Base-by-base conservation (phyloP, 2,797 vertebrate genomes). In the Hydrocynus forskahlii region DNA sequence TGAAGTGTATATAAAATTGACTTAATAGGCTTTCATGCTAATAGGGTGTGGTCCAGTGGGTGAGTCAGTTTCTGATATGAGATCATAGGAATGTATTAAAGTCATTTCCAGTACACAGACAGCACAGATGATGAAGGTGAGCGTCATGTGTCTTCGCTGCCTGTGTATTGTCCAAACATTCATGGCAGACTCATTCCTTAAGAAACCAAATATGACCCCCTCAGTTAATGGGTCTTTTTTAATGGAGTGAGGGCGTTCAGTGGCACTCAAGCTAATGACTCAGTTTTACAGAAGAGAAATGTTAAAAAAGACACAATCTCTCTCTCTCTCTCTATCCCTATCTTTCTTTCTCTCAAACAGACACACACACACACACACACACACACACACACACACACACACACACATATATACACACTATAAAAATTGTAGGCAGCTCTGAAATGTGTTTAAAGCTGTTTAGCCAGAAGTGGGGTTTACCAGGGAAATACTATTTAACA, bases 181-280 rank as follows among this genome's bases (percentile, higher is more conserved):
- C 57, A 75, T 70, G 52, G 54, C 79, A 75, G 72, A 21, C 59
- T 66, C n/a, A 85, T 85, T 87, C 79, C 72, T 80, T 57, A 81
- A 76, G 78, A 63, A 85, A 81, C 60, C 75, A 59, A 72, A 75
- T 64, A 81, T 80, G 76, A 76, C 55, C 85, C 82, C 70, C 38
- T 80, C 48, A 29, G 68, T 83, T 67, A 76, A 69, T n/a, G 40
- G 78, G 64, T 68, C 77, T 85, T 78, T 63, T 85, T 80, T 82
- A 79, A 78, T 45, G 52, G 50, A 62, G 87, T 83, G 83, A 85
- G 80, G 86, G 80, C 4, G 16, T 55, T 55, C 17, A 55, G 17
- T 55, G 54, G 17, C 17, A 57, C 19, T 45, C 43, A 45, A 45
- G 43, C 43, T 7, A 1, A 45, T 45, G 43, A 45, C 43, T 45